Conservation (phyloP, 2,797 vertebrate genomes). For the Orestias chungarensis region DNA sequence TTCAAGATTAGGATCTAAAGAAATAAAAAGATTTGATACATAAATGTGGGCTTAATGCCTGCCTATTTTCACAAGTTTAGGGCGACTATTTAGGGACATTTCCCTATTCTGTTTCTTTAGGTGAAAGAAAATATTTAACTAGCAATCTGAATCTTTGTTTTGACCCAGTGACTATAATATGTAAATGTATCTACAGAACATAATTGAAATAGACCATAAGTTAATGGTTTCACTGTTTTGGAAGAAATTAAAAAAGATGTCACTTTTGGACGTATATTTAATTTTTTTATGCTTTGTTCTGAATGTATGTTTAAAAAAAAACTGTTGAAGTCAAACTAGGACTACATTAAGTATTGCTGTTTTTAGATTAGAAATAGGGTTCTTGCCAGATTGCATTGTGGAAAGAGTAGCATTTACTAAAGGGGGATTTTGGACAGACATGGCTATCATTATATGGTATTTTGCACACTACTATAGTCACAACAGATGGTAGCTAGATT, state of each 20-base stretch:
- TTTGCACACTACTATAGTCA: background rate
- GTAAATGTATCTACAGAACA: background rate
- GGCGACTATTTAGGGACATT: background rate
- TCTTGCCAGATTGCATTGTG: background rate
- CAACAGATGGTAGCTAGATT: background rate
- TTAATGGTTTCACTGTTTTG: too few species aligned
- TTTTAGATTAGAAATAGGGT: background rate
- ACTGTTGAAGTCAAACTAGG: background rate
- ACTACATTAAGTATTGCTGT: too few species aligned
- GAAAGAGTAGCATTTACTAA: background rate
- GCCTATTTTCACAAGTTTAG: background rate
- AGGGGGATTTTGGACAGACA: background rate
- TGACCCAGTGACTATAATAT: background rate
- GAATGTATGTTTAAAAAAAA: background rate
- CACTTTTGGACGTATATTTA: background rate
- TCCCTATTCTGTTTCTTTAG: background rate
- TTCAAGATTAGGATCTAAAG: background rate
- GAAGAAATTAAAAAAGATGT: too few species aligned
- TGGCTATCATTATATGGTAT: background rate
- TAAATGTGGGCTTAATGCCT: background rate
- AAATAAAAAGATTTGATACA: background rate
- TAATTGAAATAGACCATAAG: background rate
- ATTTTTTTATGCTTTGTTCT: background rate
- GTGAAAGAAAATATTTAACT: background rate
- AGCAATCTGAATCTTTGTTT: background rate